phyloP scores from a whole-genome alignment of 2,888 invertebrate genomes.

The Melanotus villosus region DNA sequence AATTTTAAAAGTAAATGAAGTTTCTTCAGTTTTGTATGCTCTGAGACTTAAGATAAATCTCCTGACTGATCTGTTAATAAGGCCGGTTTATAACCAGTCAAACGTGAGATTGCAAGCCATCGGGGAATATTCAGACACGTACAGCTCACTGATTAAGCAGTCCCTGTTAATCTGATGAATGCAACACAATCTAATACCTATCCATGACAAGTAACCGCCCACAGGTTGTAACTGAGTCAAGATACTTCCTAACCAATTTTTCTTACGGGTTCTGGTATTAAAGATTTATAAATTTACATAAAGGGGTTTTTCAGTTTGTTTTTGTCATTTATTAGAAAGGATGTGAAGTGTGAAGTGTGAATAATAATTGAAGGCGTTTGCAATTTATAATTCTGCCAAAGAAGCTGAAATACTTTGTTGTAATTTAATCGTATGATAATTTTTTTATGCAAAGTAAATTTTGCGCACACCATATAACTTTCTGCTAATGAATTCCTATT shows the following conservation, averaged over 20 bases:
- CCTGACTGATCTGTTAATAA: conserved; percentile 34
- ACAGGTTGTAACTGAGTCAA: conserved; percentile 4
- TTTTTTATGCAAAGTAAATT: too few relatives aligned
- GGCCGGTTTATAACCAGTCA: conserved; percentile 37
- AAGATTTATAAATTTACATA: too few relatives aligned
- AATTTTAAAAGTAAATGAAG: neutral
- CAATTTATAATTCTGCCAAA: too few relatives aligned
- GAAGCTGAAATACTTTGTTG: too few relatives aligned
- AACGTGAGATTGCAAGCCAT: conserved; percentile 39
- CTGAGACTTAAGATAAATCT: conserved; percentile 24
- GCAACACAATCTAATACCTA: conserved; percentile 28
- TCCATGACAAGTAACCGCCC: conserved; percentile 22
- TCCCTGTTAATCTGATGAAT: conserved; percentile 55
- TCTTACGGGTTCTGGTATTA: too few relatives aligned
- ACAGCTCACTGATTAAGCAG: conserved; percentile 50
- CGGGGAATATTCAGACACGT: conserved; percentile 33
- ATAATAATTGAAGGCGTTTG: too few relatives aligned
- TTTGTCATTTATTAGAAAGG: too few relatives aligned
- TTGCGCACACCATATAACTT: too few relatives aligned
- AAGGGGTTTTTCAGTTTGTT: too few relatives aligned
- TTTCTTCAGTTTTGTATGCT: conserved; percentile 20
- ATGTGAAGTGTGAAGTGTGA: too few relatives aligned
- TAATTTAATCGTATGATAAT: too few relatives aligned
- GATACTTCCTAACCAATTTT: neutral
- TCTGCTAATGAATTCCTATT: too few relatives aligned